Evolutionary conservation across 2,797 vertebrate species (phyloP).

Genomic region (Bradypus variegatus): DNA sequence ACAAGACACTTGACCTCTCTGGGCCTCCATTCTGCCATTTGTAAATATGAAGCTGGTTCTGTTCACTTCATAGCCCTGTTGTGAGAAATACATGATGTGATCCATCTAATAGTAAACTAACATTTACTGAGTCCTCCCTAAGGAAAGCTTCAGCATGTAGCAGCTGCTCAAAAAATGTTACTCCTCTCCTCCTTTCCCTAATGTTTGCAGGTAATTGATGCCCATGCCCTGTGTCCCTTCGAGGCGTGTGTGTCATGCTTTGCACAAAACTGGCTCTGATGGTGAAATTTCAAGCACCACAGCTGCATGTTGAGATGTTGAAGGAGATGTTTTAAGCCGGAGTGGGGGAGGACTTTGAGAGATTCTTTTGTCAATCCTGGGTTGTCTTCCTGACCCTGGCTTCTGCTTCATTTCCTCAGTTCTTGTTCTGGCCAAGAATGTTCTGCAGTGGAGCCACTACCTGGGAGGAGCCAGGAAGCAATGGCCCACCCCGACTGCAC

Average conservation of each 20-base stretch:
- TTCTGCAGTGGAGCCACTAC: neutral
- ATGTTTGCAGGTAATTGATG: neutral
- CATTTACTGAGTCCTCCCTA: neutral
- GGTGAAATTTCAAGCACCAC: neutral
- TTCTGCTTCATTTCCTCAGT: neutral
- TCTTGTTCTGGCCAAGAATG: neutral
- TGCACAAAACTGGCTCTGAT: neutral
- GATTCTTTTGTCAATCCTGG: neutral
- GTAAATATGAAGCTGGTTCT: neutral
- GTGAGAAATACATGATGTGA: neutral
- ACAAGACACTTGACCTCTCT: neutral
- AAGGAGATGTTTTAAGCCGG: neutral
- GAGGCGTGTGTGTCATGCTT: neutral
- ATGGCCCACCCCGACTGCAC: rapidly evolving
- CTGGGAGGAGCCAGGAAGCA: no score
- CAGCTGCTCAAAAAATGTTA: neutral
- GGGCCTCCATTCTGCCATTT: neutral
- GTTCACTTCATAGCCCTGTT: neutral
- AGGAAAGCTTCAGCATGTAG: neutral
- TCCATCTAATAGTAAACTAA: neutral
- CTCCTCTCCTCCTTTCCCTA: neutral
- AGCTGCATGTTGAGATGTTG: neutral
- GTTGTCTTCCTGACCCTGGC: no score
- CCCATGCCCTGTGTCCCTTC: neutral
- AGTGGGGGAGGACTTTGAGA: neutral